Evolutionary conservation across 2,797 vertebrate genomes (phyloP), one percentile per base, ranked within the genome.

Genomic region (Coregonus ussuriensis): DNA sequence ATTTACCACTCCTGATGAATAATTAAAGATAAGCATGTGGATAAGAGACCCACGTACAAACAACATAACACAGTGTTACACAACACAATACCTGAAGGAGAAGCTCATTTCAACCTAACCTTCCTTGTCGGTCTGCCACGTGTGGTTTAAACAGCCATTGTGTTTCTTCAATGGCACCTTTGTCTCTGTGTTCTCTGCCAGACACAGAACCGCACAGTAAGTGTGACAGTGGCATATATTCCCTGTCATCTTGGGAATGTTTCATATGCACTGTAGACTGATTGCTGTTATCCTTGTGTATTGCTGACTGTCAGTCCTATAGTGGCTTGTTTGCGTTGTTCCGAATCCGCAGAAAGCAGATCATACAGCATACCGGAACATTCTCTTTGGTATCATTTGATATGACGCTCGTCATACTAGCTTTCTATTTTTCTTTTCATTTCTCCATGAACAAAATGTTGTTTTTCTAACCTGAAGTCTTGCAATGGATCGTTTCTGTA

Each of bases 1-100:
- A 80, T 69, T 76, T 73, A 79, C 59, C 77, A 62, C 72, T 69
- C 79, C 81, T 87, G 81, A 92, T 92, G 87, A 92, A 93, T 93
- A 92, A 91, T 92, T 89, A 89, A 93, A 29, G 69, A 47, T 47
- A 47, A 47, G 37, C 78, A 71, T 80, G 41, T 47, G 82, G 85
- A 90, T 89, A 84, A 87, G 80, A 92, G 83, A 76, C 87, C 83
- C n/a, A 47, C 9, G 9, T 13, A 62, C 56, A 3, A n/a, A 77
- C 71, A 56, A 77, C 15, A 33, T 33, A 33, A 33, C 31, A 33
- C 41, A 47, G 41, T 47, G 9, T 47, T 47, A 13, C 9, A 11
- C 41, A 47, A 3, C 41, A 53, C 29, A 52, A 14, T 73, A 87
- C 79, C 89, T 90, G 77, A 77, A 88, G 86, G 81, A 91, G 84